Percentiles rank a stretch among this genome's conserved stretches.
Conservation (phyloP, 1,140 invertebrate genomes). For the Ips typographus region DNA sequence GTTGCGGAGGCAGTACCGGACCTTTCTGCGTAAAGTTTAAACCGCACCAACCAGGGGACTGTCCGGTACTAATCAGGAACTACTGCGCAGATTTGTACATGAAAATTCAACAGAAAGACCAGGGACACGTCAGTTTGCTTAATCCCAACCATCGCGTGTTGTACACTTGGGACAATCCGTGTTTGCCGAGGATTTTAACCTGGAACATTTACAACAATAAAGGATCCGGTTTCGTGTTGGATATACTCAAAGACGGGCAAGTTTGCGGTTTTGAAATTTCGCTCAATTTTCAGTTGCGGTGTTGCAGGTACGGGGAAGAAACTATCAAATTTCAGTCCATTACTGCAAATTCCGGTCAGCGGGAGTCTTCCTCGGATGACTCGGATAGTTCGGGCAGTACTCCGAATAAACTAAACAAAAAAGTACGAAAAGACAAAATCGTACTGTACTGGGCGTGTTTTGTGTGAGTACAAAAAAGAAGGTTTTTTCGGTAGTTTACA, state of each 20-base stretch:
- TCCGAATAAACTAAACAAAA: conserved; percentile 51
- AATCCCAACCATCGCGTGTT: conserved; percentile 76
- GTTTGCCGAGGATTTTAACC: conserved; percentile 66
- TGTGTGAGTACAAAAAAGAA: conserved; percentile 16
- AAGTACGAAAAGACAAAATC: conserved; percentile 60
- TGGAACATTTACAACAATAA: conserved; percentile 87
- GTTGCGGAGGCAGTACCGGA: conserved; percentile 68
- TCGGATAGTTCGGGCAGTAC: conserved; percentile 56
- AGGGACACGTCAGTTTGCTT: conserved; percentile 71
- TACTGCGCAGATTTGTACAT: conserved; percentile 79
- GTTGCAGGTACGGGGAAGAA: conserved; percentile 66
- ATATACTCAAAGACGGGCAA: conserved; percentile 68
- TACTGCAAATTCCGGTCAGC: conserved; percentile 51
- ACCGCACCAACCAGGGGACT: conserved; percentile 69
- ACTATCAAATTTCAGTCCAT: conserved; percentile 68
- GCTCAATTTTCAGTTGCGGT: neutral
- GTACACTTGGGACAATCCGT: conserved; percentile 87
- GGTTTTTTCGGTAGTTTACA: neutral
- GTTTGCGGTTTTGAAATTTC: neutral
- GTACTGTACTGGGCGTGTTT: conserved; percentile 71
- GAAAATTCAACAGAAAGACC: conserved; percentile 74
- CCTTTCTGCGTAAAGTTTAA: conserved; percentile 73
- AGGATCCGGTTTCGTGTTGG: conserved; percentile 67
- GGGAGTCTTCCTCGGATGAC: conserved; percentile 56
- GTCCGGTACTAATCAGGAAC: conserved; percentile 78